Base-by-base conservation (phyloP, 2,797 vertebrate species). In the Uromys caudimaculatus region DNA sequence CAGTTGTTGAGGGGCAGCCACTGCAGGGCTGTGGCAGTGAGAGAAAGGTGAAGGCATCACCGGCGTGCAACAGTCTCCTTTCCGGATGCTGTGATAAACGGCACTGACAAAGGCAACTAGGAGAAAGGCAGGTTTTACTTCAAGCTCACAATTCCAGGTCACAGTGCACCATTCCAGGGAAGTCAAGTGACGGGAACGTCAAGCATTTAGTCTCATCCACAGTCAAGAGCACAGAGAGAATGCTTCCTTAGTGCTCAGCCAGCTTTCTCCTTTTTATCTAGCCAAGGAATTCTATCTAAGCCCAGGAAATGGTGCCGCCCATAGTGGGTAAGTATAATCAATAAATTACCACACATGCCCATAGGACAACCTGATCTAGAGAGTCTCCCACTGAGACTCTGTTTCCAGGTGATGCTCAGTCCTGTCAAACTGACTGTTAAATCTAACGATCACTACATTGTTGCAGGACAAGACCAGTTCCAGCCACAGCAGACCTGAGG, bases 31-130 rank as follows among this genome's bases (percentile, higher is more conserved):
- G 85, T 35, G 76, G 73, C 58, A 50, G 89, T 0, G 44, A 58
- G 41, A 91, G 87, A 76, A 89, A 96, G 86, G 91, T 50, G 50
- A 96, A 77, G 21, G 58, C 29, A 84, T 27, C 13, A 0, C 21
- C 21, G 71, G n/a, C 50, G 19, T 41, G 47, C 71, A 16, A 29
- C 27, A 35, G 35, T 41, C 54, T 87, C 67, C 85, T 87, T 54
- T 24, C 24, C 16, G 56, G 50, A 19, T 32, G 50, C 85, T 38
- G 47, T 38, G 47, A 69, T 27, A 16, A 24, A 23, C 32, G 13
- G 12, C 35, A 12, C 35, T 56, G 35, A 56, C 50, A 81, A 23
- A 88, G 56, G n/a, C 85, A 19, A 73, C 54, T 6, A 54, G 50
- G 24, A n/a, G 24, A 41, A 52, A 73, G 4, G 35, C 16, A 29